phyloP scores from a whole-genome alignment of 2,113 vertebrate species.

The Todiramphus saurophagus region DNA sequence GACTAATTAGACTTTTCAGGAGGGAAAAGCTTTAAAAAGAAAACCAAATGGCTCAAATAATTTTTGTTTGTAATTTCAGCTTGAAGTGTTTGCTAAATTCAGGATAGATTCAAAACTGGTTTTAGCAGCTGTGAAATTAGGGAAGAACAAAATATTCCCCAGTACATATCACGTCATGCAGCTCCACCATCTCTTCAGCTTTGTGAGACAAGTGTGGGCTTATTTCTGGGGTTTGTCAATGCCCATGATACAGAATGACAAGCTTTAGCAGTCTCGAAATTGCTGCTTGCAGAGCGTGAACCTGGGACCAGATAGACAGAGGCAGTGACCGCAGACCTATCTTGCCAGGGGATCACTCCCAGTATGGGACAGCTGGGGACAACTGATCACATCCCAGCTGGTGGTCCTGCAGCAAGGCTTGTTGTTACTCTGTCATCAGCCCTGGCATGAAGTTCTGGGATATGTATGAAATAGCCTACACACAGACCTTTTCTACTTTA shows the following conservation, averaged over 20 bases:
- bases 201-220: background rate
- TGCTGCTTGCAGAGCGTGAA: background rate
- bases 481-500: background rate
- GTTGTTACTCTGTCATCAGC: background rate
- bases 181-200: background rate
- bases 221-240: background rate
- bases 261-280: accelerated
- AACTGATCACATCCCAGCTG: too few species aligned
- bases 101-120: background rate
- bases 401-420: background rate
- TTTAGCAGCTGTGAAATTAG: background rate
- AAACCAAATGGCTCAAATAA: background rate
- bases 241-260: background rate
- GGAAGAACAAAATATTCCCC: background rate
- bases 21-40: background rate
- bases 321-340: accelerated
- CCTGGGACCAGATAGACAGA: background rate
- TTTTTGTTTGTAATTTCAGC: background rate
- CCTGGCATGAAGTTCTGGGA: background rate
- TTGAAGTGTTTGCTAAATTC: background rate
- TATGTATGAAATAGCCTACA: background rate
- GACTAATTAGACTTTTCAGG: background rate
- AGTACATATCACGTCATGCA: accelerated
- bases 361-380: background rate
- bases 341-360: too few species aligned